Base-by-base conservation (phyloP, 2,797 vertebrate species). In the Poecilia velifera region DNA sequence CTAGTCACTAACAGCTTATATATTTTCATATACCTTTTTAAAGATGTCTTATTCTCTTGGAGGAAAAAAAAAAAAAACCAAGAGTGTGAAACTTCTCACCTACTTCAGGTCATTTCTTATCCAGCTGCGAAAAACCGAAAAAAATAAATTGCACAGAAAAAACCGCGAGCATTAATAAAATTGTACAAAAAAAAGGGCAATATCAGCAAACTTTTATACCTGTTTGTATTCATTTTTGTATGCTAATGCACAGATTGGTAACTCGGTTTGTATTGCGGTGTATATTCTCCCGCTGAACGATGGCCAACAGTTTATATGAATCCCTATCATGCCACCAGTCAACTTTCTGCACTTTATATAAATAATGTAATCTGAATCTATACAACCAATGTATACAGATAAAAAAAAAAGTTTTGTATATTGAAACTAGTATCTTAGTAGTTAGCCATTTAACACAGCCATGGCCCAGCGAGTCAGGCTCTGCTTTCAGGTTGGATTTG, bases 271-370 rank as follows among this genome's bases (percentile, higher is more conserved):
- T 94, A 90, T 89, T 84, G 88, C 84, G 88, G 76, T 88, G 84
- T 88, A 89, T 92, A 84, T 84, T 90, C 87, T 89, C 80, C 83
- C 83, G 28, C 82, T 78, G 70, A 88, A 73, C 76, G 45, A 47
- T 81, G 81, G 86, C 81, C 78, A 84, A 90, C 81, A 78, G 74
- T 86, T 82, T 80, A 85, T 89, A 76, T 88, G 80, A 80, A 74
- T 84, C 76, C 86, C 89, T 88, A 84, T 85, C 90, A 84, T 64
- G 76, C 88, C 87, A 79, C 83, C 82, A 25, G 84, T 80, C 85
- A 78, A 83, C 86, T 74, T 93, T 92, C 95, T 96, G 98, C 98
- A 99, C 98, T 99, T 99, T 99, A 98, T 97, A 95, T 94, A 94
- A 93, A 94, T 95, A 73, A 92, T 94, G 93, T 96, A 95, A 94